Evolutionary conservation across 2,797 vertebrate genomes (phyloP), one percentile per base, ranked within the genome.

Genomic region (Heterohyrax brucei): DNA sequence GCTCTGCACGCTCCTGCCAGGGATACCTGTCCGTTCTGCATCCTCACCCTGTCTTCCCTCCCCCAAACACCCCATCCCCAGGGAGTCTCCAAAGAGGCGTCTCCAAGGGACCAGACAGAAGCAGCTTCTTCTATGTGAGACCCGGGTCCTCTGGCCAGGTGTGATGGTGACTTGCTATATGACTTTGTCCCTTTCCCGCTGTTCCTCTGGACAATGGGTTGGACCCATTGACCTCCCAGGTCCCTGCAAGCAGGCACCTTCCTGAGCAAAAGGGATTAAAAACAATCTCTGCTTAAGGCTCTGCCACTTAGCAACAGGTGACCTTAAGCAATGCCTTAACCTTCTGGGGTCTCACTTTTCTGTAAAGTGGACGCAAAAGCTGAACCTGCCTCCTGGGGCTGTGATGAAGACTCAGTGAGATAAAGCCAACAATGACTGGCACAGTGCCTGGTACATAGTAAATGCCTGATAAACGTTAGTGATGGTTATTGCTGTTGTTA

Each of bases 301-400:
- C 75, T 28, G 46, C 13, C 21, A 16, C 19, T 90, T 87, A 85
- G 73, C 13, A 22, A 26, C 30, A 1, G 10, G 2, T 50, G 72
- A 80, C 83, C 61, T 53, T 16, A 4, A n/a, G 73, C 70, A 78
- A 50, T 1, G 3, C 62, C 48, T 68, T 62, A 62, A 75, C 59
- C 33, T 90, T 48, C 62, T 30, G 22, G 39, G 73, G 72, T 50
- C 84, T 91, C 48, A 26, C 13, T 73, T 79, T 87, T 22, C 86
- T 91, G 10, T 77, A 94, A 95, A 93, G 81, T 87, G 83, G 80
- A 87, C n/a, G 33, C 24, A 70, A 44, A 64, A 39, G 59, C 33
- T 14, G 28, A 59, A 24, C 19, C 66, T 50, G 39, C 21, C 10
- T 84, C 28, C 64, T 21, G 39, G 62, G n/a, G 28, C 28, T 48